Evolutionary conservation across 1,140 invertebrate genomes (phyloP).

Genomic region (Hesperophylax magnus): DNA sequence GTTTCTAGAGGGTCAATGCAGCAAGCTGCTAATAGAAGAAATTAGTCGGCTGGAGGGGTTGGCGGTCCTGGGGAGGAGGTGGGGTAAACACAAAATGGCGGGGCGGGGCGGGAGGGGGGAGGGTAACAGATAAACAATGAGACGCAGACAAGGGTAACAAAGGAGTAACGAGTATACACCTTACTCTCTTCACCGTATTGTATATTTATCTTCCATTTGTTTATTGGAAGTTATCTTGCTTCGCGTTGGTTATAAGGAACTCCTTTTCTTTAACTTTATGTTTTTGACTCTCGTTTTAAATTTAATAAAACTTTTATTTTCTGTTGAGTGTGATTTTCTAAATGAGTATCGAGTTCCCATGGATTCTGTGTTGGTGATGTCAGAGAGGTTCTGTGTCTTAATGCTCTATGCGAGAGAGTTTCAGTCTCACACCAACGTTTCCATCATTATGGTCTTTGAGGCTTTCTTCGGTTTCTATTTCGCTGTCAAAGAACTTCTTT

Average conservation of each 20-base stretch:
- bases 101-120: conserved; percentile 67
- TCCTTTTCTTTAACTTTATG: neutral
- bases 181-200: conserved; percentile 58
- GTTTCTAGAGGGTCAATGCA: conserved; percentile 59
- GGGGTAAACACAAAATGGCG: conserved; percentile 73
- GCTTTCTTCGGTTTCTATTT: too few relatives aligned
- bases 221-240: conserved; percentile 14
- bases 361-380: neutral
- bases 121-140: conserved; percentile 72
- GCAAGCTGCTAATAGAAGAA: conserved; percentile 40
- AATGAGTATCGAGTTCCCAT: neutral
- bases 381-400: neutral
- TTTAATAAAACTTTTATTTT: too few relatives aligned
- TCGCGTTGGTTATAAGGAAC: neutral
- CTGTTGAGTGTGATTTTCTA: neutral
- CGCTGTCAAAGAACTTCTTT: too few relatives aligned
- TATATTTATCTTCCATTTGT: conserved; percentile 8
- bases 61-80: conserved; percentile 69
- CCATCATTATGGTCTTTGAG: too few relatives aligned
- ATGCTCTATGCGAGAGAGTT: too few relatives aligned
- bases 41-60: conserved; percentile 49
- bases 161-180: conserved; percentile 70
- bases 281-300: neutral
- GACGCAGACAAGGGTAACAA: conserved; percentile 76
- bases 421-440: too few relatives aligned